These are phyloP conservation scores for Podarcis lilfordi DNA, from an alignment of 2,797 vertebrate genomes.

Conservation along the genomic window DNA sequence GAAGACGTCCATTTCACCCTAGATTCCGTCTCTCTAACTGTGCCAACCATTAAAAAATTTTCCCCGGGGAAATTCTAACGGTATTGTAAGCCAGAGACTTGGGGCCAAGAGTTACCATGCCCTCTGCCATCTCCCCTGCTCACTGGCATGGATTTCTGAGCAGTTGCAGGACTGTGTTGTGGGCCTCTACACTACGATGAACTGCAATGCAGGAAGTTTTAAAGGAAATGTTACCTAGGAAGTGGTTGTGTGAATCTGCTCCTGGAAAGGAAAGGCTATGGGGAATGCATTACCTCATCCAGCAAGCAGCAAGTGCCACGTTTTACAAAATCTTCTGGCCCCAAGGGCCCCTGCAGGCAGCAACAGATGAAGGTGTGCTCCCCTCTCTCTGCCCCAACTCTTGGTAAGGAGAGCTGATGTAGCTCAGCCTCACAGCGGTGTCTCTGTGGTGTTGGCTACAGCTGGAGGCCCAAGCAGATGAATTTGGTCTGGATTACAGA, in stretches of 20 bases:
- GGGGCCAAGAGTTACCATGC: not conserved
- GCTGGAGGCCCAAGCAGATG: no score
- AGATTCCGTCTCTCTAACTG: not conserved
- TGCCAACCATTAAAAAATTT: not conserved
- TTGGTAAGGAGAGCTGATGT: no score
- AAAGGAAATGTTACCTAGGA: not conserved
- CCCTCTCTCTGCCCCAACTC: not conserved
- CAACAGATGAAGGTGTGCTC: not conserved
- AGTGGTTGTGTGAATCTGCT: not conserved
- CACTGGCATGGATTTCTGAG: not conserved
- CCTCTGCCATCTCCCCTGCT: not conserved
- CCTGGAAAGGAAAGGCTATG: not conserved
- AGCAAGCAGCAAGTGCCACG: not conserved
- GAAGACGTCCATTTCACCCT: not conserved
- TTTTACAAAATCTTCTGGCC: no score
- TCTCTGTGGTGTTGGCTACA: not conserved
- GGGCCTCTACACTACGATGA: not conserved
- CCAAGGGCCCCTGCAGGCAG: not conserved
- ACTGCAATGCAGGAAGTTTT: not conserved
- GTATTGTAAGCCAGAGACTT: not conserved
- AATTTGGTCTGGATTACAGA: not conserved
- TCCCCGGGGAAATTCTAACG: not conserved
- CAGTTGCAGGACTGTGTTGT: not conserved
- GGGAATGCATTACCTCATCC: not conserved
- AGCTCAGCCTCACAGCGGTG: not conserved